Evolutionary conservation across 2,113 vertebrate genomes (phyloP).

Genomic region (Saguinus imperator): DNA sequence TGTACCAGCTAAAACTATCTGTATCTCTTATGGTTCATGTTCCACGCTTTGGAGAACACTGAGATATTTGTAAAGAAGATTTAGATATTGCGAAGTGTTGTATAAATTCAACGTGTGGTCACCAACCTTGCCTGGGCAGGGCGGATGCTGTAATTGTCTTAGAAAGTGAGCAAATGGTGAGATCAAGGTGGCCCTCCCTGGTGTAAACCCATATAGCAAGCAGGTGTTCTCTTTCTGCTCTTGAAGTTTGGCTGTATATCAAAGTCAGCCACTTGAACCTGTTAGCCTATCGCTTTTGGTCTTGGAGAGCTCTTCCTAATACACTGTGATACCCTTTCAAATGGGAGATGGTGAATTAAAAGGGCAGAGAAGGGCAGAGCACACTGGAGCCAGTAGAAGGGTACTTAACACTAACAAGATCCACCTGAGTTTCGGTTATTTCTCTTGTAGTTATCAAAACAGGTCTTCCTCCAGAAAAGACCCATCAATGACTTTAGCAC

Average conservation of each 20-base stretch:
- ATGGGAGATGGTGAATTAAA: not conserved
- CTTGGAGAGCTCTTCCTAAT: not conserved
- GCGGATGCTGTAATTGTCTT: not conserved
- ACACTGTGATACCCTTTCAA: not conserved
- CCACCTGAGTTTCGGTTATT: not conserved
- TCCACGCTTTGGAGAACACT: not conserved
- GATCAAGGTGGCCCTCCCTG: not conserved
- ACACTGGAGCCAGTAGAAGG: not conserved
- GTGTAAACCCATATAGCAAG: not conserved
- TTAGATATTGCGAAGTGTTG: not conserved
- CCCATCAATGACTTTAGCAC: not conserved
- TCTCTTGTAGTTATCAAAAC: not conserved
- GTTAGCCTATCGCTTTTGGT: not conserved
- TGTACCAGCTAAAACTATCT: not conserved
- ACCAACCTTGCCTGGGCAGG: not conserved
- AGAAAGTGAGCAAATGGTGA: not conserved
- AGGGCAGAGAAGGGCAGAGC: not conserved
- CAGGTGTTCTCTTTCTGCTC: not conserved
- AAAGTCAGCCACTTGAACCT: not conserved
- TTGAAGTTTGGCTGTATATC: not conserved
- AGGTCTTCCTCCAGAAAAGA: not conserved
- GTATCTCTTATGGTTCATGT: not conserved
- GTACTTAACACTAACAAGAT: not conserved
- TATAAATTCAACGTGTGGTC: not conserved
- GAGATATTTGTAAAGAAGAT: slow-evolving; percentile 5